phyloP scores from a whole-genome alignment of 2,797 vertebrate genomes.

The Alauda arvensis region DNA sequence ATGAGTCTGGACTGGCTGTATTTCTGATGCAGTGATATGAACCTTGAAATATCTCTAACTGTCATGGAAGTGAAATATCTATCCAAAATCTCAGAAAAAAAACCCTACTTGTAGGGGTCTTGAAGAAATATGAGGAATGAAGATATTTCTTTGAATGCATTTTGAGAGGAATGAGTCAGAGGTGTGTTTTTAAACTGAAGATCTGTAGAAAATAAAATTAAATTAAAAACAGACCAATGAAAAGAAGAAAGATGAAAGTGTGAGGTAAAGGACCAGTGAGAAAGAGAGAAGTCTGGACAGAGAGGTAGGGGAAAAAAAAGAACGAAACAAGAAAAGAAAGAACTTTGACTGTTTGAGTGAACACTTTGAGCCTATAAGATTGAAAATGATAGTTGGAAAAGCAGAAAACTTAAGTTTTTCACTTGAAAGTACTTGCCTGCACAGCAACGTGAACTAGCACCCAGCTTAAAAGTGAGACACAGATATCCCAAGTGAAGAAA shows the following conservation, averaged over 20 bases:
- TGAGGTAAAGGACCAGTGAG: background rate
- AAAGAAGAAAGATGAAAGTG: slow-evolving; percentile 34
- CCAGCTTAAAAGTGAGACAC: background rate
- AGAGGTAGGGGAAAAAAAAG: background rate
- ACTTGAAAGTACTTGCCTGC: background rate
- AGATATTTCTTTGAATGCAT: slow-evolving; percentile 52
- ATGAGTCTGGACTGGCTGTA: slow-evolving; percentile 66
- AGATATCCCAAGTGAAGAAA: background rate
- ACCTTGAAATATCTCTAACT: slow-evolving; percentile 71
- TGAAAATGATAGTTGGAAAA: background rate
- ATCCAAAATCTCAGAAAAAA: slow-evolving; percentile 57
- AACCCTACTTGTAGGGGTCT: slow-evolving; percentile 23
- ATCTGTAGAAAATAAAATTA: slow-evolving; percentile 26
- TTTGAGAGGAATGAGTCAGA: slow-evolving; percentile 31
- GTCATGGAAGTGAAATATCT: slow-evolving; percentile 67
- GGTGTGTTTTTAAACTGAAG: slow-evolving; percentile 15
- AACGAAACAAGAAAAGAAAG: background rate
- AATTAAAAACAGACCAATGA: slow-evolving; percentile 37
- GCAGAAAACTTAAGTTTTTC: slow-evolving; percentile 1
- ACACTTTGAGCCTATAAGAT: background rate
- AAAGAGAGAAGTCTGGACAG: background rate
- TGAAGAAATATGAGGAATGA: slow-evolving; percentile 47
- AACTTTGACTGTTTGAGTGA: background rate
- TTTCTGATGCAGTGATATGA: slow-evolving; percentile 68
- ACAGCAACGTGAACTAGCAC: background rate